Conservation (phyloP, 2,888 invertebrate species). For the Dryococelus australis region DNA sequence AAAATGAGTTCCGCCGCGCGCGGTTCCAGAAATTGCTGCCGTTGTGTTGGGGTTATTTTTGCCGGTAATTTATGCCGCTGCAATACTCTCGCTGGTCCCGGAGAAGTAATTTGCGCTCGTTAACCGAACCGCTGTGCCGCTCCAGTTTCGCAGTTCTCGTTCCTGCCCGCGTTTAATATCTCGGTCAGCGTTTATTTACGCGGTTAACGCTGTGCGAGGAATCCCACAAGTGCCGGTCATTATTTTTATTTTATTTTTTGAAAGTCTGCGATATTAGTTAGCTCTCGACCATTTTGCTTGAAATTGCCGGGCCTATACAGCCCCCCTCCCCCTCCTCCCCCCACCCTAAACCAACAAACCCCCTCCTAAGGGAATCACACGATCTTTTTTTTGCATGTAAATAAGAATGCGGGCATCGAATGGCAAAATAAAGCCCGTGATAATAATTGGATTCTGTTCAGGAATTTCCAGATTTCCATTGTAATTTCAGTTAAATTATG, state of each 20-base stretch:
- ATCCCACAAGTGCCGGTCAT: neutral
- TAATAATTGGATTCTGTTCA: too few species aligned
- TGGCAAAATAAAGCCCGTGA: neutral
- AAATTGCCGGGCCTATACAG: neutral
- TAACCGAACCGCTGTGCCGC: neutral
- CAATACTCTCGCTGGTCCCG: neutral
- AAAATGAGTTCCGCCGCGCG: neutral
- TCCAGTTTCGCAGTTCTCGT: neutral
- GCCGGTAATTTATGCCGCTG: slow-evolving; percentile 5
- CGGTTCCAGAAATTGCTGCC: neutral
- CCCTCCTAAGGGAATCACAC: neutral
- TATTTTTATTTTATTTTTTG: neutral
- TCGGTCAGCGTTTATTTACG: neutral
- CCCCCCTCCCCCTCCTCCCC: neutral
- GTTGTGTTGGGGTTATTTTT: neutral
- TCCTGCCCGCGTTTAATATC: neutral
- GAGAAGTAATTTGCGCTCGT: neutral
- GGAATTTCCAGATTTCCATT: too few species aligned
- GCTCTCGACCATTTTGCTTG: neutral
- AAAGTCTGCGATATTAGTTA: neutral
- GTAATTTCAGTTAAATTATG: too few species aligned
- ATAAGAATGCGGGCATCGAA: neutral
- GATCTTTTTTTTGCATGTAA: neutral
- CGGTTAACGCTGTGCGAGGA: neutral
- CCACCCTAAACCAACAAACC: neutral